Base-by-base conservation (phyloP, 2,888 invertebrate species). In the Acronicta psi region DNA sequence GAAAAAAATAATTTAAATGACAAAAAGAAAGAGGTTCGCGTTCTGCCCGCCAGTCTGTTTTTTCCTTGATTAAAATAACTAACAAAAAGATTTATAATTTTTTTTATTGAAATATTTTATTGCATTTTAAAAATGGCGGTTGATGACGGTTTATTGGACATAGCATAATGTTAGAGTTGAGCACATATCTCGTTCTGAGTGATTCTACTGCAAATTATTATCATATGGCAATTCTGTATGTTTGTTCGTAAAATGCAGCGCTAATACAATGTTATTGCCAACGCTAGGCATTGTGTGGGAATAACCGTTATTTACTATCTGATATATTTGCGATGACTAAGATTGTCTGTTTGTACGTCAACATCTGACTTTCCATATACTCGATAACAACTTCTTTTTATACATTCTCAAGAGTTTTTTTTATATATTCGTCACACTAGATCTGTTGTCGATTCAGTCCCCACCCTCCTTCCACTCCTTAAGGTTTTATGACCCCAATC, bases 271-370 rank as follows among this genome's bases (percentile, higher is more conserved):
- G 10, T 55, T 29, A 29, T 16, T 17, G 20, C 13, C 25, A 25
- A 20, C 16, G 25, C 34, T 52, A 41, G 43, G 20, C 29, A 40
- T 31, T 36, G 37, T 64, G 40, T 47, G 43, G 47, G 66, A 52
- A 49, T 34, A 50, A 23, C 64, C 51, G 45, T 18, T 69, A 59
- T n/a, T 59, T 41, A 13, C 14, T n/a, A 52, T 13, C 14, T 49
- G 25, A 69, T 45, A 45, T 46, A 47, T 47, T 37, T 25, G 23
- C 42, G 29, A 40, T 65, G 58, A 50, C 45, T 66, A 38, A 49
- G 14, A 40, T 37, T 68, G 0, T 20, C 34, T 40, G 46, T 61
- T 13, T 46, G 41, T 8, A 37, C n/a, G 31, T 37, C n/a, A 9
- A 9, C 1, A 9, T 25, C 25, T 16, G 3, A 9, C 1, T 17